These are phyloP conservation scores for Brachymystax lenok DNA, from an alignment of 2,797 vertebrate genomes.

Conservation along the genomic window DNA sequence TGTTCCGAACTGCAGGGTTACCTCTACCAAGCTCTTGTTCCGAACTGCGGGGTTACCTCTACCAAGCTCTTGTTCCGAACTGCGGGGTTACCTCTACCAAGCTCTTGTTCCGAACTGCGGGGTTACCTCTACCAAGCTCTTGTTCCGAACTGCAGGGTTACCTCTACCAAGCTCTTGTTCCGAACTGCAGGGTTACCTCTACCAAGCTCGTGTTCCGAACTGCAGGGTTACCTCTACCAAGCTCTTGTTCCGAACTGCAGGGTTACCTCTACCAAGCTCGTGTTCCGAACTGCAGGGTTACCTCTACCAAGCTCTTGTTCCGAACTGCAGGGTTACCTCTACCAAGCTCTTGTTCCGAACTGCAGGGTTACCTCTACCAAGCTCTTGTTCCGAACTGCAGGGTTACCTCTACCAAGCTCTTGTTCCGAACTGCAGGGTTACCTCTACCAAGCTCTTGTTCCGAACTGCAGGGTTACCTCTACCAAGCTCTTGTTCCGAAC, in stretches of 20 bases:
- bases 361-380: background rate
- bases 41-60: background rate
- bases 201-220: background rate
- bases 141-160: background rate
- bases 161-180: background rate
- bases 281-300: background rate
- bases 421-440: background rate
- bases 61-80: background rate
- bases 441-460: background rate
- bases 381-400: too few relatives aligned
- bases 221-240: too few relatives aligned
- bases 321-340: background rate
- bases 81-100: too few relatives aligned
- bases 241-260: background rate
- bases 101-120: background rate
- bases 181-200: background rate
- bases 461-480: background rate
- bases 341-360: background rate
- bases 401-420: background rate
- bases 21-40: background rate
- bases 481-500: background rate
- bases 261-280: background rate
- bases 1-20: background rate
- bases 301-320: background rate
- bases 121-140: background rate